phyloP scores from a whole-genome alignment of 2,113 vertebrate species.

The Eulemur rufifrons region DNA sequence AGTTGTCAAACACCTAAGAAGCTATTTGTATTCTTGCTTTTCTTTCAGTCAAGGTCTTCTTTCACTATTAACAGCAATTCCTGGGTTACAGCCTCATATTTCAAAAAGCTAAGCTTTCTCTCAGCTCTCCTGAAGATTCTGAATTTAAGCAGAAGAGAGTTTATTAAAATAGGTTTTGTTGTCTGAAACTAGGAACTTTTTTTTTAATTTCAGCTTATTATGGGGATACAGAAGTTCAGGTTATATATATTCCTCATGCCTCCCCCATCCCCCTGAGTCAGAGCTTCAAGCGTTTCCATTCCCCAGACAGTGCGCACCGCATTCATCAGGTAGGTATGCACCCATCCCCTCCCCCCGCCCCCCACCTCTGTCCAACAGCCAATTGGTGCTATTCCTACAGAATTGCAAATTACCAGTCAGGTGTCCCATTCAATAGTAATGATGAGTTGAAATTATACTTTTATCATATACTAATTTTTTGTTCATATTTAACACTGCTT shows the following conservation, averaged over 20 bases:
- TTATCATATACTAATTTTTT: slow-evolving; percentile 27
- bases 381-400: background rate
- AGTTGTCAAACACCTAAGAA: background rate
- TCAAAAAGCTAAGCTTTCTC: background rate
- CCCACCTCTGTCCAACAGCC: too few relatives aligned
- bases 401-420: background rate
- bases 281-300: too few relatives aligned
- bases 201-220: too few relatives aligned
- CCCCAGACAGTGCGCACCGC: too few relatives aligned
- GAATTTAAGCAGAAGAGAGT: background rate
- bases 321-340: too few relatives aligned
- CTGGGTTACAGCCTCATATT: background rate
- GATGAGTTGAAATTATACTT: background rate
- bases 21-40: background rate
- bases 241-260: too few relatives aligned
- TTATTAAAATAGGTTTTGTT: background rate
- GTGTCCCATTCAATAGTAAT: background rate
- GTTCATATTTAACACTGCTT: background rate
- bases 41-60: background rate
- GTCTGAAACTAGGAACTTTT: background rate
- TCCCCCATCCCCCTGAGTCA: too few relatives aligned
- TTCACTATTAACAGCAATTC: background rate
- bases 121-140: background rate
- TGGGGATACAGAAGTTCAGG: too few relatives aligned
- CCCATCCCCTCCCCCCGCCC: too few relatives aligned